Conservation (phyloP, 2,113 vertebrate species). For the Ifrita kowaldi region DNA sequence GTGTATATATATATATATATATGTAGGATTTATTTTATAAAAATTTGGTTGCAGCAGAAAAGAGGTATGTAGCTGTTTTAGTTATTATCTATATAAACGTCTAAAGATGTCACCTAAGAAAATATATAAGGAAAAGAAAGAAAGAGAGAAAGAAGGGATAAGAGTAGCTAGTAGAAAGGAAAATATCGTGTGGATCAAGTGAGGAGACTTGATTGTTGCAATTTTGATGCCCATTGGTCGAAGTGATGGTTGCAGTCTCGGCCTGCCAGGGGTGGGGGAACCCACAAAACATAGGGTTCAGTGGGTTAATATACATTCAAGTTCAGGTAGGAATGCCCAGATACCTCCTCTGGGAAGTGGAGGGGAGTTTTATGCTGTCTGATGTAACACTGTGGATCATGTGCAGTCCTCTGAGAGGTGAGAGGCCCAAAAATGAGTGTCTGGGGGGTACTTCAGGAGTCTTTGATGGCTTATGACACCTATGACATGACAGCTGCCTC, state of each 20-base stretch:
- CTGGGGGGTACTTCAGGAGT: neutral
- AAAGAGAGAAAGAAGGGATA: neutral
- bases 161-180: neutral
- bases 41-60: neutral
- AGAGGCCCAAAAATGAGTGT: neutral
- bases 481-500: neutral
- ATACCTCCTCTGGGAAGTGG: neutral
- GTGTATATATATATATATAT: too few relatives aligned
- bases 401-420: neutral
- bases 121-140: neutral
- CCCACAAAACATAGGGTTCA: neutral
- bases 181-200: accelerated
- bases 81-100: neutral
- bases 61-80: neutral
- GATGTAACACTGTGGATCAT: neutral
- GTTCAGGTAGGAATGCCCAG: neutral
- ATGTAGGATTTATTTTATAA: neutral
- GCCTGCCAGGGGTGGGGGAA: neutral
- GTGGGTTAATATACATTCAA: neutral
- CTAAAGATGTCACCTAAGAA: neutral
- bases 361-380: neutral
- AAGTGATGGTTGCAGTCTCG: neutral
- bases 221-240: accelerated
- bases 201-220: neutral
- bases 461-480: neutral